Percentiles rank a stretch among this genome's conserved stretches.
phyloP scores from a whole-genome alignment of 2,888 invertebrate genomes.

The Formica aserva region DNA sequence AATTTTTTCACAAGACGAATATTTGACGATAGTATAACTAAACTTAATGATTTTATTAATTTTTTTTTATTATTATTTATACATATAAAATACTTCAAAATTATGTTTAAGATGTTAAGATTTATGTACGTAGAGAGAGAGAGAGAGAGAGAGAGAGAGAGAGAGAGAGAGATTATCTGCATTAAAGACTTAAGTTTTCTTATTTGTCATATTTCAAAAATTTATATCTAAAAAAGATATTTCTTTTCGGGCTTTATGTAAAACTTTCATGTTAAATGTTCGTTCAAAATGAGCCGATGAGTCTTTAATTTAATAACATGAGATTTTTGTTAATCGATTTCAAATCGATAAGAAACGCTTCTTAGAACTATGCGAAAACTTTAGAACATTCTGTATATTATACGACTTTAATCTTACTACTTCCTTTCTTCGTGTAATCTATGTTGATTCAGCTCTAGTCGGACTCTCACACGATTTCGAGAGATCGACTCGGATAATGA shows the following conservation, averaged over 20 bases:
- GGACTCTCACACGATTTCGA: conserved; percentile 66
- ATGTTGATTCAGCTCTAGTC: conserved; percentile 41
- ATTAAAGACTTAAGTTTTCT: too few relatives aligned
- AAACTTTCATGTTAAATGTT: too few relatives aligned
- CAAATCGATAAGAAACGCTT: conserved; percentile 1
- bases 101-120: too few relatives aligned
- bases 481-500: conserved; percentile 68
- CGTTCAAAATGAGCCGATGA: too few relatives aligned
- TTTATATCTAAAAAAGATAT: too few relatives aligned
- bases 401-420: neutral
- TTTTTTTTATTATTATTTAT: neutral
- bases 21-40: neutral
- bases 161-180: too few relatives aligned
- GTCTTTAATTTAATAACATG: neutral
- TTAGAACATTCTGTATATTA: neutral
- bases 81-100: too few relatives aligned
- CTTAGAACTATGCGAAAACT: neutral
- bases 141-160: too few relatives aligned
- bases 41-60: conserved; percentile 16
- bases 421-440: conserved; percentile 39
- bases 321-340: neutral
- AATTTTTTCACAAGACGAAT: conserved; percentile 2
- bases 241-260: too few relatives aligned
- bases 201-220: too few relatives aligned
- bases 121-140: too few relatives aligned